phyloP scores from a whole-genome alignment of 2,113 vertebrate genomes.

The Cercopithecus mona region DNA sequence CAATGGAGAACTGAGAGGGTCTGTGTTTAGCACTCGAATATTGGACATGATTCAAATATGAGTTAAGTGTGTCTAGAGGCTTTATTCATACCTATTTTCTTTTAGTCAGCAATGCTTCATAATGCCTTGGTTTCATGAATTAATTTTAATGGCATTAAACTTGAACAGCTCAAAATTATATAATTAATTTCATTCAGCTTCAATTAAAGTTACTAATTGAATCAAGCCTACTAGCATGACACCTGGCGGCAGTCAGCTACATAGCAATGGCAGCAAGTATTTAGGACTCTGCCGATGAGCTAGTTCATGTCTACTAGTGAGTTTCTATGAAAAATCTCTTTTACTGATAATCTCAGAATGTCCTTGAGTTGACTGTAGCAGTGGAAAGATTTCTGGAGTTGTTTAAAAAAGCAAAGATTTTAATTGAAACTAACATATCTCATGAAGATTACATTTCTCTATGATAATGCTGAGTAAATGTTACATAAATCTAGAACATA shows the following conservation, averaged over 20 bases:
- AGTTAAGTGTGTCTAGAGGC: slow-evolving; percentile 79
- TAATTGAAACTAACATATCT: slow-evolving; percentile 58
- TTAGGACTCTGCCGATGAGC: not conserved
- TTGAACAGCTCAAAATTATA: slow-evolving; percentile 80
- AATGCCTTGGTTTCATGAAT: slow-evolving; percentile 76
- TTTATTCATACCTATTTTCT: slow-evolving; percentile 76
- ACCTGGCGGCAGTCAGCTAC: slow-evolving; percentile 70
- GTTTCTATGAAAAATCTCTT: not conserved
- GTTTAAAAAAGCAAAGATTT: slow-evolving; percentile 60
- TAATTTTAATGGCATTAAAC: slow-evolving; percentile 80
- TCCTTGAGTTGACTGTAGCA: not conserved
- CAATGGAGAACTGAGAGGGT: slow-evolving; percentile 49
- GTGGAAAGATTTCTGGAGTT: slow-evolving; percentile 36
- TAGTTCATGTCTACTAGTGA: not conserved
- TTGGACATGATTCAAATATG: slow-evolving; percentile 76
- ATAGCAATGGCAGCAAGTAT: slow-evolving; percentile 30
- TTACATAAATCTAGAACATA: slow-evolving; percentile 58
- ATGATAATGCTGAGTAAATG: slow-evolving; percentile 59
- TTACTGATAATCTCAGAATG: slow-evolving; percentile 31
- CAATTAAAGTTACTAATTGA: slow-evolving; percentile 79
- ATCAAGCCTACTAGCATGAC: slow-evolving; percentile 76
- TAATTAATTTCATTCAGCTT: slow-evolving; percentile 79
- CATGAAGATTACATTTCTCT: slow-evolving; percentile 46
- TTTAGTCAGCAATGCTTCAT: slow-evolving; percentile 74
- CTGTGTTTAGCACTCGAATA: slow-evolving; percentile 71